phyloP scores from a whole-genome alignment of 64 coral and sea anemone species.

The Pocillopora damicornis region DNA sequence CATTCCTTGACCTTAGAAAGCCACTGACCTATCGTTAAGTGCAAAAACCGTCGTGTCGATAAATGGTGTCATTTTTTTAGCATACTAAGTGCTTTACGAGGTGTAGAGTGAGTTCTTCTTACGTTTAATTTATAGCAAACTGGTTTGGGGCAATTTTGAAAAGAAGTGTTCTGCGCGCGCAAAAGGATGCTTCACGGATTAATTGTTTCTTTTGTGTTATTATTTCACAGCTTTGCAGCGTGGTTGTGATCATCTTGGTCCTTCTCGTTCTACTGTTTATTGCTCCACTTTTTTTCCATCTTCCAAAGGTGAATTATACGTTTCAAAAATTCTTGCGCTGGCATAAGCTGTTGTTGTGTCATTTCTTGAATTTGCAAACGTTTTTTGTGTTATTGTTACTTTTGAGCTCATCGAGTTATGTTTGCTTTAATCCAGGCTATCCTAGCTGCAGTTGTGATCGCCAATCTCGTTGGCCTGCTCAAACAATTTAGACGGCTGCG shows the following conservation, averaged over 20 bases:
- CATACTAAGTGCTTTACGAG: too few relatives aligned
- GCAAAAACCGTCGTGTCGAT: too few relatives aligned
- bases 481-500: slow-evolving; percentile 69
- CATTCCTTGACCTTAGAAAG: not conserved
- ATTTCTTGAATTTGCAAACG: too few relatives aligned
- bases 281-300: slow-evolving; percentile 73
- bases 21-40: not conserved
- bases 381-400: not conserved
- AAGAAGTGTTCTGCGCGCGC: too few relatives aligned
- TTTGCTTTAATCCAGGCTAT: slow-evolving; percentile 52
- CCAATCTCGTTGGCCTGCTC: slow-evolving; percentile 76
- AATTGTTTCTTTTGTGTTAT: not conserved
- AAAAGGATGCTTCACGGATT: not conserved
- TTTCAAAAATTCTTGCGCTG: not conserved
- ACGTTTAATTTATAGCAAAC: too few relatives aligned
- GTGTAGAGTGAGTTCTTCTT: too few relatives aligned
- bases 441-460: slow-evolving; percentile 77
- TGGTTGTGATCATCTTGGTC: slow-evolving; percentile 52
- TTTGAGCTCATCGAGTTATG: not conserved
- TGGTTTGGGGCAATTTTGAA: too few relatives aligned
- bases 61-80: too few relatives aligned
- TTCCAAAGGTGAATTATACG: slow-evolving; percentile 67
- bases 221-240: slow-evolving; percentile 64
- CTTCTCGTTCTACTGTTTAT: slow-evolving; percentile 64
- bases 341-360: too few relatives aligned